phyloP scores from a whole-genome alignment of 2,888 invertebrate species.

The Lordiphosa fenestrarum region DNA sequence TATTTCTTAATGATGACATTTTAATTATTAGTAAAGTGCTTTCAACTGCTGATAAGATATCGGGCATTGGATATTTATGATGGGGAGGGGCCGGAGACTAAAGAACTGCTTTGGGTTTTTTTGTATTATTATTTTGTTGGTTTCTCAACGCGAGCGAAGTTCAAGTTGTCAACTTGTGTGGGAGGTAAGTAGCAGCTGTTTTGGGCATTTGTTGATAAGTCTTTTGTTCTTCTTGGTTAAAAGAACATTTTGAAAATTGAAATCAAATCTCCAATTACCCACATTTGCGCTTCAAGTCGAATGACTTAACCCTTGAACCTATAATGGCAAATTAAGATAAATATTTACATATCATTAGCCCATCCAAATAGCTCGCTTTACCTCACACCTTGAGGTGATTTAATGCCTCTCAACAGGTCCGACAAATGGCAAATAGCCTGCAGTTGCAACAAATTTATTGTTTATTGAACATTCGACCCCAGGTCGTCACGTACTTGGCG shows the following conservation, averaged over 20 bases:
- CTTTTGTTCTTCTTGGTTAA: too few species aligned
- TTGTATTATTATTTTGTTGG: constrained; percentile 1
- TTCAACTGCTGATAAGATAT: constrained; percentile 73
- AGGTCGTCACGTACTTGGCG: constrained; percentile 28
- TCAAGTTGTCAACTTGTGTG: constrained; percentile 45
- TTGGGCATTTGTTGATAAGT: constrained; percentile 30
- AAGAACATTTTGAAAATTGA: too few species aligned
- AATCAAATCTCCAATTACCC: constrained; percentile 4
- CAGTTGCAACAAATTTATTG: constrained; percentile 66
- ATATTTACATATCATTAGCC: constrained; percentile 40
- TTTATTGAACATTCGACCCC: constrained; percentile 37
- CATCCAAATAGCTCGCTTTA: constrained; percentile 21
- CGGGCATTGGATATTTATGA: constrained; percentile 62
- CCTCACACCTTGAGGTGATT: constrained; percentile 24
- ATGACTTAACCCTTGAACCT: too few species aligned
- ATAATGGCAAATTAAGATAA: constrained; percentile 5
- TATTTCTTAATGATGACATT: constrained; percentile 77
- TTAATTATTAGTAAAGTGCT: constrained; percentile 78
- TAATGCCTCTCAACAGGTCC: constrained; percentile 56
- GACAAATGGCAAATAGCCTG: constrained; percentile 48
- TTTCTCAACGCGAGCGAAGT: constrained; percentile 54
- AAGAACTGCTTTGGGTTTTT: constrained; percentile 18
- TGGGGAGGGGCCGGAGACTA: constrained; percentile 23
- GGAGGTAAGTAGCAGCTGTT: constrained; percentile 18
- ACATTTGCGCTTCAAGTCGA: constrained; percentile 14